phyloP scores from a whole-genome alignment of 2,888 invertebrate genomes.

The Pogonocherus hispidulus region DNA sequence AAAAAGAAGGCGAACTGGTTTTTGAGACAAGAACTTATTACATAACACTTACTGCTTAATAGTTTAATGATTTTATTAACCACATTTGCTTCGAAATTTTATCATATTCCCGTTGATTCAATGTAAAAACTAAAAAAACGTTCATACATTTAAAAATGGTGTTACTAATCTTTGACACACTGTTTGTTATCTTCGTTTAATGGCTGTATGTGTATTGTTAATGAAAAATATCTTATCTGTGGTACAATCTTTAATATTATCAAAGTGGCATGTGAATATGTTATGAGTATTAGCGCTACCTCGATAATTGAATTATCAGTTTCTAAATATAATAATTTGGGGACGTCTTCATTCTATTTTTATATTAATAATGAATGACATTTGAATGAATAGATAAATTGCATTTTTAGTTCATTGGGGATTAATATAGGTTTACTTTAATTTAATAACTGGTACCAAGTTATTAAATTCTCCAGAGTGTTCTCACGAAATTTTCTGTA shows the following conservation, averaged over 20 bases:
- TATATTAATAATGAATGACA: conserved; percentile 12
- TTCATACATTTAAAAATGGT: conserved; percentile 8
- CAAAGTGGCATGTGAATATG: conserved; percentile 24
- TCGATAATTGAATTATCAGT: conserved; percentile 29
- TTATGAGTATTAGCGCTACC: conserved; percentile 21
- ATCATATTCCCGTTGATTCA: neutral
- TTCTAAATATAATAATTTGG: conserved; percentile 26
- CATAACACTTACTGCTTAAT: neutral
- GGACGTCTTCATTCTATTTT: conserved; percentile 20
- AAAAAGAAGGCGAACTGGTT: neutral
- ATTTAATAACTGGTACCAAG: no score
- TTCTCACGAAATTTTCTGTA: no score
- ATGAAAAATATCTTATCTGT: conserved; percentile 32
- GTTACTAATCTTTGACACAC: conserved; percentile 19
- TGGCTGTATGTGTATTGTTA: conserved; percentile 16
- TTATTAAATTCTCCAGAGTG: no score
- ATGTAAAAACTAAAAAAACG: conserved; percentile 1
- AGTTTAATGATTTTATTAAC: neutral
- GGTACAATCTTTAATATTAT: conserved; percentile 21
- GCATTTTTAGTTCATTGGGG: neutral
- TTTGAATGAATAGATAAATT: conserved; percentile 8
- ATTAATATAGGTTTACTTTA: no score
- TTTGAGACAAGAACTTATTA: neutral
- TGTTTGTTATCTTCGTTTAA: conserved; percentile 18
- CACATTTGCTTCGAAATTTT: neutral